Percentiles rank a stretch among this genome's conserved stretches.
Conservation (phyloP, 2,888 invertebrate species). For the Timandra comae region DNA sequence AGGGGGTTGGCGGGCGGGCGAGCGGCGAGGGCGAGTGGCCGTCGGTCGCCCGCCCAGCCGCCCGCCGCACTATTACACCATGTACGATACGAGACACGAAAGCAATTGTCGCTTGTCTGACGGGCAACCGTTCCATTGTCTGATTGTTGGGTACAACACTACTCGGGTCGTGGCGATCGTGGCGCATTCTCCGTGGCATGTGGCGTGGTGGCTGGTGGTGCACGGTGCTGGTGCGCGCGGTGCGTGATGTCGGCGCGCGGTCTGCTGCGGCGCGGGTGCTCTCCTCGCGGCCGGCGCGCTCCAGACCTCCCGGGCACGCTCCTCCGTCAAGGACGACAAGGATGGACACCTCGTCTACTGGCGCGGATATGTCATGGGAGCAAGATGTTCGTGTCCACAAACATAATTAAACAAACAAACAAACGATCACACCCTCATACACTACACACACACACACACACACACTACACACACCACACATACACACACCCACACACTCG, state of each 20-base stretch:
- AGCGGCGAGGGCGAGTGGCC: too few species aligned
- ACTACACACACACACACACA: slow-evolving; percentile 20
- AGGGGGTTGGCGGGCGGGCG: slow-evolving; percentile 39
- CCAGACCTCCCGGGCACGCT: slow-evolving; percentile 89
- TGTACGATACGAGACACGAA: slow-evolving; percentile 74
- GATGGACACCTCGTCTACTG: slow-evolving; percentile 99
- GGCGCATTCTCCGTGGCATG: slow-evolving; percentile 69
- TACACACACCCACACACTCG: slow-evolving; percentile 13
- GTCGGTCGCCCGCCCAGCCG: slow-evolving; percentile 55
- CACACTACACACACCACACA: slow-evolving; percentile 21
- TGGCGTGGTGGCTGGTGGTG: slow-evolving; percentile 38
- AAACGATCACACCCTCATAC: slow-evolving; percentile 18
- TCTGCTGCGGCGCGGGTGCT: slow-evolving; percentile 8
- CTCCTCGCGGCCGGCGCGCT: slow-evolving; percentile 24
- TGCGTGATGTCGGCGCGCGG: too few species aligned
- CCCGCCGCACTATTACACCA: slow-evolving; percentile 72
- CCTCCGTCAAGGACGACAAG: slow-evolving; percentile 98
- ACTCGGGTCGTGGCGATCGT: slow-evolving; percentile 76
- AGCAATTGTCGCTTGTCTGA: slow-evolving; percentile 74
- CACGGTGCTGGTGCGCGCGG: slow-evolving; percentile 22
- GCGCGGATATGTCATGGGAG: slow-evolving; percentile 98
- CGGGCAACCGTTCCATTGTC: slow-evolving; percentile 78
- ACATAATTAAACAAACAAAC: slow-evolving; percentile 53
- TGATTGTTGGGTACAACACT: slow-evolving; percentile 79
- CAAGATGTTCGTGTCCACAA: slow-evolving; percentile 98